A percentile compares a stretch with the other conserved stretches of the same genome.
These are phyloP conservation scores for Xiphophorus hellerii DNA, from an alignment of 2,113 vertebrate species.

Conservation along the genomic window DNA sequence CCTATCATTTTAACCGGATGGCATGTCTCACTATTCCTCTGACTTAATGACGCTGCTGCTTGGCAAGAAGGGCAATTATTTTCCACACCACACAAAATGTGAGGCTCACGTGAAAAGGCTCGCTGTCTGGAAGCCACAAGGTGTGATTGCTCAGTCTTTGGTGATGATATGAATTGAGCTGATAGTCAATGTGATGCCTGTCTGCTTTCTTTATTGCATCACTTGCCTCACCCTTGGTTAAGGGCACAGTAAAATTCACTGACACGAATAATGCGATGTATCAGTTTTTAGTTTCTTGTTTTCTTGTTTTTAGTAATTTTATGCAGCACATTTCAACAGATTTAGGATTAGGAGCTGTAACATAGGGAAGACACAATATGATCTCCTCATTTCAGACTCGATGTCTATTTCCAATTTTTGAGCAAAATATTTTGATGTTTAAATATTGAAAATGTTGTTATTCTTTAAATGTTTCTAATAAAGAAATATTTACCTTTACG, in stretches of 20 bases:
- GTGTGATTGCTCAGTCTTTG: constrained; percentile 57
- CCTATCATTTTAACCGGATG: constrained; percentile 38
- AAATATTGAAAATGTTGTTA: too few relatives aligned
- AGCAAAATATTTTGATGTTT: background rate
- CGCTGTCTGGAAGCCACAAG: constrained; percentile 39
- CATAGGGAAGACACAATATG: background rate
- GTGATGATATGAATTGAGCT: constrained; percentile 44
- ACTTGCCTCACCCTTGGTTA: constrained; percentile 18
- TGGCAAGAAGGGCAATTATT: constrained; percentile 59
- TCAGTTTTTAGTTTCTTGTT: too few relatives aligned
- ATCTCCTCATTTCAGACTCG: background rate
- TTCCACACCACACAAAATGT: constrained; percentile 46
- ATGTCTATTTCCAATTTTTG: background rate
- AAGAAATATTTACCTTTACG: too few relatives aligned
- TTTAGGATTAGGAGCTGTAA: constrained; percentile 7
- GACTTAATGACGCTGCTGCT: constrained; percentile 56
- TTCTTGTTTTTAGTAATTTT: background rate
- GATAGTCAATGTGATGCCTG: constrained; percentile 45
- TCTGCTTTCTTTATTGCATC: constrained; percentile 29
- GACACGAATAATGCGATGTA: background rate
- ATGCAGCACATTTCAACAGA: constrained; percentile 7
- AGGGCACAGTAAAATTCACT: constrained; percentile 14
- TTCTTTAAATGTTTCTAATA: too few relatives aligned
- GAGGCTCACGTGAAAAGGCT: constrained; percentile 41
- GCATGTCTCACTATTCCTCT: constrained; percentile 49